These are phyloP conservation scores for Horisme vitalbata DNA, from an alignment of 2,888 invertebrate species.

Conservation along the genomic window DNA sequence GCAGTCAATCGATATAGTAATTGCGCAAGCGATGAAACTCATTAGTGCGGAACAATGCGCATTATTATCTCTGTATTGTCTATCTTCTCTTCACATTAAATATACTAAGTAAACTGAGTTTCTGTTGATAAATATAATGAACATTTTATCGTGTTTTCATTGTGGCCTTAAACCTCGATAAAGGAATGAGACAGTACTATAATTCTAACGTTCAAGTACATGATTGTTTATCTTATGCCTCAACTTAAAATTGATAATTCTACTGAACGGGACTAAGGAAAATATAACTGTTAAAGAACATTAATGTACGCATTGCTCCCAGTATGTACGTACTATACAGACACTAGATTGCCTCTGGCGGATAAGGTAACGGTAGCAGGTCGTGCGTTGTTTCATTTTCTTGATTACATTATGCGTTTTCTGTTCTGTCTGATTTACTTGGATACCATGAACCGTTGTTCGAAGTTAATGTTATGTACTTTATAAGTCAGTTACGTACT, in stretches of 20 bases:
- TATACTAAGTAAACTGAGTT: conserved; percentile 7
- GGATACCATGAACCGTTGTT: neutral
- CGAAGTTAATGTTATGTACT: no score
- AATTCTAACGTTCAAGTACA: conserved; percentile 14
- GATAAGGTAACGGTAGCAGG: conserved; percentile 37
- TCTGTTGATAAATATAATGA: conserved; percentile 3
- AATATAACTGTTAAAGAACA: conserved; percentile 22
- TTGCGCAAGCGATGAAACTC: conserved; percentile 44
- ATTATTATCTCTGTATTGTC: conserved; percentile 33
- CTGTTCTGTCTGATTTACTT: conserved; percentile 2
- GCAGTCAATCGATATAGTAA: conserved; percentile 46
- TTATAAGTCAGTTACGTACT: no score
- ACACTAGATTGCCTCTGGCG: conserved; percentile 33
- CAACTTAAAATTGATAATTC: conserved; percentile 14
- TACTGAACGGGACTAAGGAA: conserved; percentile 23
- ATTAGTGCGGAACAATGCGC: conserved; percentile 45
- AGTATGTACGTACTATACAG: conserved; percentile 8
- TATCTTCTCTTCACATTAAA: neutral
- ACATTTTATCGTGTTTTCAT: neutral
- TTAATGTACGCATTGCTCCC: conserved; percentile 20
- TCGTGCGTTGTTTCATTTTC: conserved; percentile 28
- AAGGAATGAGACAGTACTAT: conserved; percentile 1
- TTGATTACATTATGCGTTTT: conserved; percentile 23
- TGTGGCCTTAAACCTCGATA: conserved; percentile 14
- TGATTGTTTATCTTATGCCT: conserved; percentile 16